These are phyloP conservation scores for Theretra japonica DNA, from an alignment of 2,888 invertebrate genomes.

Conservation along the genomic window DNA sequence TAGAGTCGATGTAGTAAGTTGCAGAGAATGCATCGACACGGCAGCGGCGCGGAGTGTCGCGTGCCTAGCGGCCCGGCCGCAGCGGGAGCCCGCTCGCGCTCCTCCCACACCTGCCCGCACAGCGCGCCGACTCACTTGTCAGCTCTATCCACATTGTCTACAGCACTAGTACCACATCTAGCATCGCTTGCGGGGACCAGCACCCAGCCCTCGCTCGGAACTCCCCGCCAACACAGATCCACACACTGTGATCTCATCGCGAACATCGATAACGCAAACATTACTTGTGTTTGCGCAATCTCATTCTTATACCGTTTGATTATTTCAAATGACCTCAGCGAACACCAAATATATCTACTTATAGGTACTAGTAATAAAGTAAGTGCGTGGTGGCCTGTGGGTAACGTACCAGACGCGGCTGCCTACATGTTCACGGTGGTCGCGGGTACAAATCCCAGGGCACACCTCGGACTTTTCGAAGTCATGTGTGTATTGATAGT, in stretches of 20 bases:
- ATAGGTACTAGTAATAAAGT: too few species aligned
- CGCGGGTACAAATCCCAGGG: too few species aligned
- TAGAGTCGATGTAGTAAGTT: too few species aligned
- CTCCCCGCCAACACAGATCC: neutral
- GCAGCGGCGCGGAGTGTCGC: neutral
- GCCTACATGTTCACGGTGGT: too few species aligned
- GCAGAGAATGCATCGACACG: slow-evolving; percentile 11
- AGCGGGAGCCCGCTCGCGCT: slow-evolving; percentile 30
- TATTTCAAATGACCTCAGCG: neutral
- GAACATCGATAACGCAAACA: neutral
- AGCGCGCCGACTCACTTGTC: slow-evolving; percentile 22
- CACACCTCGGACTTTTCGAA: too few species aligned
- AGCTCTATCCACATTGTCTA: slow-evolving; percentile 31
- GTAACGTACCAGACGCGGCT: too few species aligned
- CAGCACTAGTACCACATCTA: slow-evolving; percentile 1
- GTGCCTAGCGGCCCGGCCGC: slow-evolving; percentile 1
- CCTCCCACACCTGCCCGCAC: slow-evolving; percentile 35
- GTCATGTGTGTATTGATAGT: too few species aligned
- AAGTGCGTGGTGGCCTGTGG: too few species aligned
- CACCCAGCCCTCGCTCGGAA: neutral
- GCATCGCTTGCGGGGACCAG: neutral
- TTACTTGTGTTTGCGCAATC: neutral
- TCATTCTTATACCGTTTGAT: neutral
- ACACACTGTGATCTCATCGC: neutral
- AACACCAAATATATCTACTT: too few species aligned